Evolutionary conservation across 2,113 vertebrate genomes (phyloP), one percentile per base, ranked within the genome.

Genomic region (Gnathonemus echidnorhynchus): DNA sequence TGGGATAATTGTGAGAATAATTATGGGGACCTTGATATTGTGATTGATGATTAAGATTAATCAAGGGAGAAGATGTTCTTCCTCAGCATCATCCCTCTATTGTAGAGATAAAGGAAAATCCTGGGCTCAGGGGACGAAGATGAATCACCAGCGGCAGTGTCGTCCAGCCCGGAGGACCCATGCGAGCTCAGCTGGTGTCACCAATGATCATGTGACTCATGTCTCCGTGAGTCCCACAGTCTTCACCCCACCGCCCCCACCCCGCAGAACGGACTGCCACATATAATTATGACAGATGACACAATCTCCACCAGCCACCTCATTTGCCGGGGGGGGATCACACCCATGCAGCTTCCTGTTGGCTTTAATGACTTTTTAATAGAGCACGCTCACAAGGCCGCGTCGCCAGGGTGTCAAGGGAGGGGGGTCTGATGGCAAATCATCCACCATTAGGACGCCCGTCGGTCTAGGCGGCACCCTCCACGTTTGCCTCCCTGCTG

Each of bases 241-340:
- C 70, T 17, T 35, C 66, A 35, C 11, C 3, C 66, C 66, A 13
- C 21, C 31, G 1, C 35, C 74, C 74, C 42, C 77, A 66, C 89
- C 46, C 21, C 50, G 85, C 58, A 31, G 90, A 91, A 88, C 89
- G 93, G 93, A 92, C 94, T 94, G 46, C 93, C 93, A 92, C 92
- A 93, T 95, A 93, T 96, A 96, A 96, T 96, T 95, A 95, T 96
- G 95, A 96, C 94, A 94, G 96, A 96, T 96, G 93, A 94, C 93
- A 94, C 95, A 94, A 96, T 96, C 96, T 96, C 93, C 92, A 93
- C 89, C 91, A 93, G 94, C 92, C 92, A 93, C 93, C 94, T 94
- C 95, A 35, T 87, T 88, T 48, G 93, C 93, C 93, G 92, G 92
- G 92, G 93, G 93, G 90, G 92, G 91, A 92, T 93, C 93, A 90